Base-by-base conservation (phyloP, 35 echinoderm and acorn worm species). In the Strongylocentrotus purpuratus region DNA sequence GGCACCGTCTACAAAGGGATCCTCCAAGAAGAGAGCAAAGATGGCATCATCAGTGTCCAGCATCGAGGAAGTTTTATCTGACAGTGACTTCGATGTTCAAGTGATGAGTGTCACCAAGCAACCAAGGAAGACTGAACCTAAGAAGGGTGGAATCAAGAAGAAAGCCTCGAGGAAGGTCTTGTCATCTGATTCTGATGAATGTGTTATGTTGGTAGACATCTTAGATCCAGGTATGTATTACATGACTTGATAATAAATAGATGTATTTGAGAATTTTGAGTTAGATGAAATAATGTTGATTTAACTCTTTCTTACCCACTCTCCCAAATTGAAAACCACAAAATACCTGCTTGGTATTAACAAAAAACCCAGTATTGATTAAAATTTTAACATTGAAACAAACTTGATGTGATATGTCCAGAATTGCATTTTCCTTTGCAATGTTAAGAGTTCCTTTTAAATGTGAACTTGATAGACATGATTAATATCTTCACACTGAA, bases 51-150 rank as follows among this genome's bases (percentile, higher is more conserved):
- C 95, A 2, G 90, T 50, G 46, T 46, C 91, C 28, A 55, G 14
- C 33, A 35, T 71, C 17, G 93, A 92, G 46, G 90, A 48, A 32
- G 32, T 45, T 0, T 47, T 22, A 25, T 97, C 97, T 13, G 97
- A 97, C 48, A 96, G 95, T 71, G 95, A 97, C 91, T 97, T 97
- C 78, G 94, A 97, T 92, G 96, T 92, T 10, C 94, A 92, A 90
- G 95, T 85, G 3, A 50, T 94, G 31, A 97, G 88, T 46, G 46
- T 96, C 11, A 48, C 91, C 28, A 96, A 87, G 60, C 88, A 47
- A 71, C 85, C 95, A 31, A 50, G 50, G 48, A 33, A 28, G 22
- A 46, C 87, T 92, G 92, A 13, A 13, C 58, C 88, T 20, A 95
- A 95, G 65, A 50, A 90, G 85, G 88, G 61, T 55, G 92, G 85